Base-by-base conservation (phyloP, 2,888 invertebrate genomes). In the Cactoblastis cactorum region DNA sequence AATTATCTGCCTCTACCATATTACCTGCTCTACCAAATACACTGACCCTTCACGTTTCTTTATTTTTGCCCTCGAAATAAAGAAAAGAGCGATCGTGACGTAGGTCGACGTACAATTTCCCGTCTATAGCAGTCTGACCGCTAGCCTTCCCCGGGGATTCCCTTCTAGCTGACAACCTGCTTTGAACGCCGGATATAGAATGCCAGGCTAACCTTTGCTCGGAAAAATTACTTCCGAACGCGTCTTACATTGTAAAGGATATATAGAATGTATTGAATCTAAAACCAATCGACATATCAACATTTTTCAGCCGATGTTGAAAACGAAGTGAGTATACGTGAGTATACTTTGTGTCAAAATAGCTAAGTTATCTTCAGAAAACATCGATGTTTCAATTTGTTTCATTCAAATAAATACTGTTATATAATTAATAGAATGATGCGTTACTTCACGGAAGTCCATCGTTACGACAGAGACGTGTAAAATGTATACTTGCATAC, bases 21-120 rank as follows among this genome's bases (percentile, higher is more conserved):
- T 35, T 15, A 15, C 5, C 35, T 14, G 11, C 9, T 24, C 24
- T 15, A 12, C 39, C 12, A 12, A 24, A 43, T 15, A 28, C 43
- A 19, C 12, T 9, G 24, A 28, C 4, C 14, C 43, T 24, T 49
- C 38, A 57, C 54, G 53, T 55, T 48, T 56, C 61, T 65, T 69
- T 55, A n/a, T n/a, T 57, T 56, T 22, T 53, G 43, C 46, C 49
- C 51, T 52, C 54, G 9, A 35, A 53, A 4, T 62, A 61, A 51
- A 53, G 64, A 67, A 67, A 67, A 63, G 52, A 58, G 68, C 67
- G 65, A 67, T 69, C 65, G 71, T 83, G 81, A 83, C 74, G 73
- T 74, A 79, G 83, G 84, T 80, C 80, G 85, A 84, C 84, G 75
- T 77, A 86, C 80, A 86, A 88, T 88, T 87, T 87, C 88, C 86